Evolutionary conservation across 2,797 vertebrate species (phyloP).

Genomic region (Trichosurus vulpecula): DNA sequence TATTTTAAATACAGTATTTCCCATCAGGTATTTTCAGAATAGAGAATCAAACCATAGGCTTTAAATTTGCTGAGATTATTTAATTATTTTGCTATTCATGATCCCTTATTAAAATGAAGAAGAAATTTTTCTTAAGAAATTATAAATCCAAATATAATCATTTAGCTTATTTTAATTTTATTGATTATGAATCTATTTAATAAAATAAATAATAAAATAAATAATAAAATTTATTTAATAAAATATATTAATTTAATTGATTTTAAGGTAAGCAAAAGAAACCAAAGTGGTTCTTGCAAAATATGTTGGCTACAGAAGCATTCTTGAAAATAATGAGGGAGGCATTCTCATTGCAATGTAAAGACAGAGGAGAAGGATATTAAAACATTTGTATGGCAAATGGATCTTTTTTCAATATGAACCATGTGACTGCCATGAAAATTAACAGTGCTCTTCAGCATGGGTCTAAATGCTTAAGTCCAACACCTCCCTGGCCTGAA

Average conservation of each 20-base stretch:
- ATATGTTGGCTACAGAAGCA: background rate
- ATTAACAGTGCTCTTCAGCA: background rate
- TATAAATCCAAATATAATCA: background rate
- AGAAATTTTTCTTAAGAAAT: conserved; percentile 20
- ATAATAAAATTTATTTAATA: no score
- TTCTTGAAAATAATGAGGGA: conserved; percentile 25
- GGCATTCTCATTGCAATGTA: conserved; percentile 30
- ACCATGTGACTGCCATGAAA: background rate
- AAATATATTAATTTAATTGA: background rate
- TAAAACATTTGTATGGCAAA: conserved; percentile 12
- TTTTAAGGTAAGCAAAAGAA: conserved; percentile 37
- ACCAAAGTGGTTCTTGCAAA: conserved; percentile 16
- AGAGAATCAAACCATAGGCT: conserved; percentile 8
- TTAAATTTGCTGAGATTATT: background rate
- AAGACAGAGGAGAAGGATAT: background rate
- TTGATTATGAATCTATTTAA: no score
- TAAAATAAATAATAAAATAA: no score
- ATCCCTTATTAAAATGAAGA: conserved; percentile 24
- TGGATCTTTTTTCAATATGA: background rate
- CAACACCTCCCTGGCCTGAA: background rate
- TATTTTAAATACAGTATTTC: conserved; percentile 15
- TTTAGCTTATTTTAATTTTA: conserved; percentile 29
- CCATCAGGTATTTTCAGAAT: conserved; percentile 12
- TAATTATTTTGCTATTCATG: conserved; percentile 29
- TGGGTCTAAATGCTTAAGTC: background rate